Base-by-base conservation (phyloP, 1,140 invertebrate genomes). In the Drosophila ambigua region DNA sequence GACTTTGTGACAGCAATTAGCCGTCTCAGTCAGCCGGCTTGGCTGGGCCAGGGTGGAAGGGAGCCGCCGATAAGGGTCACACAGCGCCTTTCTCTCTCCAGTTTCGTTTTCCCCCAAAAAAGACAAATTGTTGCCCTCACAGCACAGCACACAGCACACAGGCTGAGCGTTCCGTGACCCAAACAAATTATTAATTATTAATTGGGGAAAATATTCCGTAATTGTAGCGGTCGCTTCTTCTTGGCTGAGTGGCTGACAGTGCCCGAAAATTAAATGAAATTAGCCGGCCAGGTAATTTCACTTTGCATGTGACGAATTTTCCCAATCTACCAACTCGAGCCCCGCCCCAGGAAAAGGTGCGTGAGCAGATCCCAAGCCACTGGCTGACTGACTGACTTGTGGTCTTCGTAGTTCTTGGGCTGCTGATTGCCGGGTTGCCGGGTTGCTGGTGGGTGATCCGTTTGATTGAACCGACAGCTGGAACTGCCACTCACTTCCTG, bases 111-210 rank as follows among this genome's bases (percentile, higher is more conserved):
- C 62, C 67, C 58, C 55, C 31, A 49, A 68, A 77, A 74, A 51
- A 41, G 2, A 43, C 43, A 61, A 61, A 73, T 52, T 71, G 78
- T 81, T 81, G 73, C 78, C 77, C 72, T 79, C 55, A 35, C 31
- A 35, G 3, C 31, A 31, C 53, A 35, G 35, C 23, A 31, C 31
- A 35, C 0, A 39, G 16, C 35, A 35, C 8, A 9, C 31, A 35
- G 8, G 9, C 54, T 26, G 51, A 31, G 31, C 8, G 65, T 87
- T 87, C 90, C 84, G 89, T 89, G 87, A 90, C 82, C 88, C 77
- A 83, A 90, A 90, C 76, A 90, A 90, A 90, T 90, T 90, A 90
- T 88, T 90, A 90, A 90, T 90, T 90, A 90, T 90, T 90, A 90
- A 90, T 90, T 90, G 88, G 77, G 59, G 82, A 90, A 90, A 90